Percentiles rank a stretch among this genome's conserved stretches.
phyloP scores from a whole-genome alignment of 1,140 invertebrate genomes.

The Stegodyphus mimosarum region DNA sequence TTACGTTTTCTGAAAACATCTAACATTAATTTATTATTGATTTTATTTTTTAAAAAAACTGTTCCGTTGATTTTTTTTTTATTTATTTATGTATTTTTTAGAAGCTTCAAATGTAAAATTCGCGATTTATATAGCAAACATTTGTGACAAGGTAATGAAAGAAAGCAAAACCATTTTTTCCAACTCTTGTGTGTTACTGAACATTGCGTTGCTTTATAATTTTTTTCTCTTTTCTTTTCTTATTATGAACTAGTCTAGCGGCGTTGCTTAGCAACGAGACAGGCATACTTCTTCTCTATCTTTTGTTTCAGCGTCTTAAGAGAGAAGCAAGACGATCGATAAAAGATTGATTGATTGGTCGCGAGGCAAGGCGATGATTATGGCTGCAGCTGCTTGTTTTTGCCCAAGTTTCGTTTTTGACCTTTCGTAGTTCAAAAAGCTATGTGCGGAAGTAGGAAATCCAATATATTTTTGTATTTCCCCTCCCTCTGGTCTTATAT shows the following conservation, averaged over 20 bases:
- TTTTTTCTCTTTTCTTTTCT: neutral
- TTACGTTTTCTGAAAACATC: too few relatives aligned
- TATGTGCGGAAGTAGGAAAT: too few relatives aligned
- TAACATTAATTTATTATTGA: too few relatives aligned
- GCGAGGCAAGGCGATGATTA: slow-evolving; percentile 18
- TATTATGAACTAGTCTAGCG: neutral
- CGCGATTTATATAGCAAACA: too few relatives aligned
- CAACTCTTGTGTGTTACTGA: neutral
- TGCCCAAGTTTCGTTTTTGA: neutral
- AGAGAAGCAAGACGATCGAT: slow-evolving; percentile 22
- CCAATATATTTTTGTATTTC: too few relatives aligned
- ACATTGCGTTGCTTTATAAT: neutral
- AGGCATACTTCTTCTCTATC: slow-evolving; percentile 39
- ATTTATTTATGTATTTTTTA: too few relatives aligned
- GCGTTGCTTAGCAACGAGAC: slow-evolving; percentile 45
- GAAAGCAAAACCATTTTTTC: neutral
- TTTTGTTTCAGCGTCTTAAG: slow-evolving; percentile 53
- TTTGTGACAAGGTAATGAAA: neutral
- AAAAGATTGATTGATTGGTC: slow-evolving; percentile 50
- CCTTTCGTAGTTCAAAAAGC: neutral
- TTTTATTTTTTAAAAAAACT: too few relatives aligned
- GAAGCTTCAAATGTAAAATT: too few relatives aligned
- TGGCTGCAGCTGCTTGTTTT: neutral
- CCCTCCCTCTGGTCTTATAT: too few relatives aligned
- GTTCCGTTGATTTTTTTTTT: too few relatives aligned